Evolutionary conservation across 2,797 vertebrate species (phyloP).

Genomic region (Ctenosaura bakeri): DNA sequence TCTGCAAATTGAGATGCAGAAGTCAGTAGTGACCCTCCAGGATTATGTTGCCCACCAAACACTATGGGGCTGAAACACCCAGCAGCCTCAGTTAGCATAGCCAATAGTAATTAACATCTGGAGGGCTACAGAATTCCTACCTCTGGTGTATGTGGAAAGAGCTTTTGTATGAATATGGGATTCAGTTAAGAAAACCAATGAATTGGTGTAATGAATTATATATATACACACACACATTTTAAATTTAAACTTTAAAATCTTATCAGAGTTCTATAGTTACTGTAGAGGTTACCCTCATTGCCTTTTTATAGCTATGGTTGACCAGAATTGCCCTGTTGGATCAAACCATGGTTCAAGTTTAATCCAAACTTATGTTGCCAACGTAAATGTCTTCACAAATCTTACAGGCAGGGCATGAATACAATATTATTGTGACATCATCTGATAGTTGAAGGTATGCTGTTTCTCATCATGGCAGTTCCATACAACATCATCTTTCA

Average conservation of each 20-base stretch:
- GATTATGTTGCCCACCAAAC: too few species aligned
- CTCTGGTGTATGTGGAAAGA: not conserved
- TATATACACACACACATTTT: not conserved
- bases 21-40: too few species aligned
- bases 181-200: slow-evolving; percentile 30
- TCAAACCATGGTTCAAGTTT: not conserved
- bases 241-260: not conserved
- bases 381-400: not conserved
- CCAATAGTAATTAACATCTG: not conserved
- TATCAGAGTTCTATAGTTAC: not conserved
- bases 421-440: not conserved
- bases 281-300: not conserved
- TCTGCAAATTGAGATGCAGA: not conserved
- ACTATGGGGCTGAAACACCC: too few species aligned
- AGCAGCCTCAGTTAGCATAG: too few species aligned
- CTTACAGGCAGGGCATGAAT: not conserved
- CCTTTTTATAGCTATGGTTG: not conserved
- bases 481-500: not conserved
- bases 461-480: not conserved
- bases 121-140: too few species aligned
- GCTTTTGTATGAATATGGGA: slow-evolving; percentile 15
- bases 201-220: not conserved
- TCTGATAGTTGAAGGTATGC: not conserved
- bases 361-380: not conserved
- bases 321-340: not conserved